phyloP scores from a whole-genome alignment of 2,797 vertebrate genomes.

The Sarcoramphus papa region DNA sequence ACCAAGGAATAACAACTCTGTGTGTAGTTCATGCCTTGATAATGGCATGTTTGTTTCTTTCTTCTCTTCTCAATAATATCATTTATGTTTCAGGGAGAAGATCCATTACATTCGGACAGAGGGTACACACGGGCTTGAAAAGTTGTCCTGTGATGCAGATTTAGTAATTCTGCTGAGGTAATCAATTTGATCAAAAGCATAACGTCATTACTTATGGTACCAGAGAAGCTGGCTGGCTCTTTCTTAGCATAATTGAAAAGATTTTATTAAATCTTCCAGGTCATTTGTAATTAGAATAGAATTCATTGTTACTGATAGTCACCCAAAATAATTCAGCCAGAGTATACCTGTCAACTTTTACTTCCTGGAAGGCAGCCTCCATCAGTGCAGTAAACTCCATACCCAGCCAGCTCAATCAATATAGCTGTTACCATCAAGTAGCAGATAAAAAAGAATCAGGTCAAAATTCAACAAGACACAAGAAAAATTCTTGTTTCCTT shows the following conservation, averaged over 20 bases:
- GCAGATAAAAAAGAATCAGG: not conserved
- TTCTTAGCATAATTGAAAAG: not conserved
- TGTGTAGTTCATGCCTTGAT: not conserved
- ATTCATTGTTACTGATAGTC: not conserved
- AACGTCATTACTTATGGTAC: not conserved
- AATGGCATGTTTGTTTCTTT: not conserved
- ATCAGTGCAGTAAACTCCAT: not conserved
- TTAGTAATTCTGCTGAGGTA: conserved; percentile 96
- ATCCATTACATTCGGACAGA: conserved; percentile 96
- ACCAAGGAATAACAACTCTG: not conserved
- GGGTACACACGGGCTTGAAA: conserved; percentile 91
- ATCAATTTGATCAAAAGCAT: not conserved
- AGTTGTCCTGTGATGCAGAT: conserved; percentile 95
- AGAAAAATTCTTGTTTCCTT: not conserved
- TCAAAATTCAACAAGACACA: not conserved
- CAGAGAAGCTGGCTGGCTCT: not conserved
- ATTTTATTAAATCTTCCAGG: not conserved
- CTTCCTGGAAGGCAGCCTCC: not conserved
- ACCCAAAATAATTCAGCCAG: not conserved
- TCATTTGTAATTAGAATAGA: not conserved
- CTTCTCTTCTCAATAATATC: not conserved
- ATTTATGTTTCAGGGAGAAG: conserved; percentile 86
- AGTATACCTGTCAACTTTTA: not conserved
- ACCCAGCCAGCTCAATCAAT: not conserved
- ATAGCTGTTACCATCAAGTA: not conserved